Evolutionary conservation across 2,113 vertebrate species (phyloP).

Genomic region (Ophthalmolycus amberensis): DNA sequence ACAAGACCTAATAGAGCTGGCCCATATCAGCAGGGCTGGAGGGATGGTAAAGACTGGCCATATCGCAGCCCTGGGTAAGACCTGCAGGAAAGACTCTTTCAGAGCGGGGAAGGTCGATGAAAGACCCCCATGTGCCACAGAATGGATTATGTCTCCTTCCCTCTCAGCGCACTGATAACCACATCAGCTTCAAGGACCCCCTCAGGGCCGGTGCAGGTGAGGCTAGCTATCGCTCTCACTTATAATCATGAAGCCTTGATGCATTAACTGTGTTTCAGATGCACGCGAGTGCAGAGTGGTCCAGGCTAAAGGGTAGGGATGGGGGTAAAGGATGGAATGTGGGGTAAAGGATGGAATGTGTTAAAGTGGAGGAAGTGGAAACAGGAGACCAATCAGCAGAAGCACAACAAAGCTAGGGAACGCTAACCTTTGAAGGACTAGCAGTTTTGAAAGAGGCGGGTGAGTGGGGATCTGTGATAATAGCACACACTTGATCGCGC

Average conservation of each 20-base stretch:
- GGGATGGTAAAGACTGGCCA: slow-evolving; percentile 58
- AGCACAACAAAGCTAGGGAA: slow-evolving; percentile 64
- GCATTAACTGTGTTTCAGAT: slow-evolving; percentile 75
- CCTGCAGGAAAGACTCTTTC: slow-evolving; percentile 73
- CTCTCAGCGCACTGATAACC: slow-evolving; percentile 80
- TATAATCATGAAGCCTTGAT: slow-evolving; percentile 75
- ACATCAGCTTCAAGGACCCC: slow-evolving; percentile 80
- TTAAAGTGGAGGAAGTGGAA: slow-evolving; percentile 62
- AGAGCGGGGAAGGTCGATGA: slow-evolving; percentile 76
- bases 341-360: slow-evolving; percentile 61
- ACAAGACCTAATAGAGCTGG: slow-evolving; percentile 73
- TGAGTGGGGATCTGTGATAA: slow-evolving; percentile 81
- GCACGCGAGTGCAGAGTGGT: slow-evolving; percentile 48
- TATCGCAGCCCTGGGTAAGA: slow-evolving; percentile 70
- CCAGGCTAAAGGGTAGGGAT: slow-evolving; percentile 58
- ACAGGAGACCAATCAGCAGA: slow-evolving; percentile 72
- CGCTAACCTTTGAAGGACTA: slow-evolving; percentile 76
- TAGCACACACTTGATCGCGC: slow-evolving; percentile 80
- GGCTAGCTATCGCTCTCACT: slow-evolving; percentile 71
- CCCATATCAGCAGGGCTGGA: slow-evolving; percentile 73
- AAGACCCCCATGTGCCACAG: slow-evolving; percentile 79
- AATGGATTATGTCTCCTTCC: slow-evolving; percentile 82
- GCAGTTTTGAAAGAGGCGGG: slow-evolving; percentile 67
- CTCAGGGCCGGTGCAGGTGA: slow-evolving; percentile 76
- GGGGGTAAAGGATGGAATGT: slow-evolving; percentile 63